Evolutionary conservation across 2,113 vertebrate species (phyloP), one percentile per base, ranked within the genome.

Genomic region (Myiagra hebetior): DNA sequence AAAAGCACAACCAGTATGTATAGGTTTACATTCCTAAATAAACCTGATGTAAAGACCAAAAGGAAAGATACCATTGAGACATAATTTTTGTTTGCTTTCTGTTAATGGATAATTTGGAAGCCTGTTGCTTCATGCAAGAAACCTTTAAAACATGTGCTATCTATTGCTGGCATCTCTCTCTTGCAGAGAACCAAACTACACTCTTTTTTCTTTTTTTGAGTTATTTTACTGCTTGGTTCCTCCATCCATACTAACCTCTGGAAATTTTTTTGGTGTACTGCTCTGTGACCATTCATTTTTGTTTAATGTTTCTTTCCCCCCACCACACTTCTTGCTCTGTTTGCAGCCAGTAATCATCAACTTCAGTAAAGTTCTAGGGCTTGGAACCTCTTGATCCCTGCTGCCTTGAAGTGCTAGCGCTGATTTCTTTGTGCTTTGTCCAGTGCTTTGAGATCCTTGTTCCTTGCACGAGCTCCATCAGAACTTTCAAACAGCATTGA

Each of bases 21-120:
- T 41, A 62, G 60, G 24, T 72, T 39, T 68, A 27, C 26, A 37
- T 93, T 93, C 44, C 31, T 84, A 26, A 89, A 49, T 31, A 55
- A 56, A 64, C 37, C 9, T 39, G 21, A 12, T 82, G 17, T 68
- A 55, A 88, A 84, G 49, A 42, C 20, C 13, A 46, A 73, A 57
- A 65, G n/a, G 5, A 63, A 74, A 12, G 2, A 39, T 76, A 31
- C 31, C n/a, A 18, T n/a, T 68, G 64, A 59, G 39, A 26, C 15
- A 21, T 39, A 50, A 15, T 81, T 91, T 39, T 67, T 84, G 53
- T 82, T 95, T 95, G 39, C 39, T 75, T 91, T 92, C 52, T 82
- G 83, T 95, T 93, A 92, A 95, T 13, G 16, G 20, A 7, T 92
- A 56, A 91, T 91, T 87, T 85, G 56, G 16, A 75, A 91, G 87